phyloP scores from a whole-genome alignment of 1,140 invertebrate genomes.

The Drosophila athabasca region DNA sequence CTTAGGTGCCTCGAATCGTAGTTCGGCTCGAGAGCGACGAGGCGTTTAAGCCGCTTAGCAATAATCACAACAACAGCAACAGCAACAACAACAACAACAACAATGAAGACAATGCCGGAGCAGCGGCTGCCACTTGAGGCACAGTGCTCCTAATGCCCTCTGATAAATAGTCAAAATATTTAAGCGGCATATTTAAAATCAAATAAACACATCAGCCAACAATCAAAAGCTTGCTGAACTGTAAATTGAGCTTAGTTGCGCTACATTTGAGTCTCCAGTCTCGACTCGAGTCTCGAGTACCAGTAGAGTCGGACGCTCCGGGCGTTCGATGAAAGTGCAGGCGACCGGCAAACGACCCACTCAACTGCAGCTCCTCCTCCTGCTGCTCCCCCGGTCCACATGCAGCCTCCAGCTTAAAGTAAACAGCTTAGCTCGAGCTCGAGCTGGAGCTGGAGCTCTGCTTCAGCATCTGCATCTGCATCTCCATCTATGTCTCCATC shows the following conservation, averaged over 20 bases:
- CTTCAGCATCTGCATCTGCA: slow-evolving; percentile 22
- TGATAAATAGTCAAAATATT: slow-evolving; percentile 77
- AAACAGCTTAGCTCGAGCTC: slow-evolving; percentile 64
- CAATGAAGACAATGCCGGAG: no score
- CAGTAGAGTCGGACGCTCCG: slow-evolving; percentile 35
- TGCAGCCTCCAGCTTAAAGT: slow-evolving; percentile 52
- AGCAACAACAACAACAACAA: slow-evolving; percentile 37
- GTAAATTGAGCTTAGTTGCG: slow-evolving; percentile 77
- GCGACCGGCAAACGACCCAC: slow-evolving; percentile 63
- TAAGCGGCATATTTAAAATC: slow-evolving; percentile 81
- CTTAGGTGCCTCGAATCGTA: slow-evolving; percentile 36
- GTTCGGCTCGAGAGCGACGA: slow-evolving; percentile 38
- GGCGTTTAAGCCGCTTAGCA: slow-evolving; percentile 76
- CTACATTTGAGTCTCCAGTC: slow-evolving; percentile 63
- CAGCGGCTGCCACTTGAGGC: slow-evolving; percentile 28
- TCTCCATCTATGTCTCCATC: slow-evolving; percentile 27
- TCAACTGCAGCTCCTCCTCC: slow-evolving; percentile 53
- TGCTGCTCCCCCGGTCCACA: no score
- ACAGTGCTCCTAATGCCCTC: slow-evolving; percentile 48
- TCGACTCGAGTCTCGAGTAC: slow-evolving; percentile 21
- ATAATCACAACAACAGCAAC: slow-evolving; percentile 22
- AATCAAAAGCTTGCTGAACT: slow-evolving; percentile 77
- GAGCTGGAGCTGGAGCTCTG: slow-evolving; percentile 13
- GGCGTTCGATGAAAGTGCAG: slow-evolving; percentile 43
- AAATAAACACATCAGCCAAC: slow-evolving; percentile 78